A percentile compares a stretch with the other conserved stretches of the same genome.
Evolutionary conservation across 2,888 invertebrate genomes (phyloP).

Genomic region (Argyresthia goedartella): DNA sequence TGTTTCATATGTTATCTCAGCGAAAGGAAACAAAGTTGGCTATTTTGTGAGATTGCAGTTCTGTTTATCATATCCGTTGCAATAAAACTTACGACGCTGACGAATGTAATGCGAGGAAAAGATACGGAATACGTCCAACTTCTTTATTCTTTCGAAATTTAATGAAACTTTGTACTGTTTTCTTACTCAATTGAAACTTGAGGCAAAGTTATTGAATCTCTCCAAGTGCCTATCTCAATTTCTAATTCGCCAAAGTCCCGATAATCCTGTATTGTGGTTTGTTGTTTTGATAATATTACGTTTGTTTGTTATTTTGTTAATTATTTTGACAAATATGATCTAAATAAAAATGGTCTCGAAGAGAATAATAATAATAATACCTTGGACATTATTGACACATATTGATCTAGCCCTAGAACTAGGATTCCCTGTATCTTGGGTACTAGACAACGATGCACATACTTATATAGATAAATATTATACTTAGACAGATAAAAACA

Average conservation of each 20-base stretch:
- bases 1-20: constrained; percentile 40
- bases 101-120: constrained; percentile 52
- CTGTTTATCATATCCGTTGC: constrained; percentile 46
- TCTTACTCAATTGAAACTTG: neutral
- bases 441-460: no score
- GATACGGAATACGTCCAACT: constrained; percentile 13
- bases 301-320: no score
- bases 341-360: no score
- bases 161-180: constrained; percentile 2
- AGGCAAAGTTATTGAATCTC: neutral
- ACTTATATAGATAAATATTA: no score
- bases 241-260: neutral
- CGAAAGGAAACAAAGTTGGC: constrained; percentile 28
- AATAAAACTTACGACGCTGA: constrained; percentile 64
- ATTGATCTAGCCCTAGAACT: no score
- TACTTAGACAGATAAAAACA: no score
- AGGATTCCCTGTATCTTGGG: no score
- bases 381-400: no score
- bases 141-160: constrained; percentile 2
- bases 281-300: no score
- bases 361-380: no score
- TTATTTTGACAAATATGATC: no score
- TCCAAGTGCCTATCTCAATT: no score
- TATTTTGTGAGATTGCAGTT: constrained; percentile 37
- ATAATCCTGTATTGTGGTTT: neutral